A percentile compares a stretch with the other conserved stretches of the same genome.
Conservation (phyloP, 2,888 invertebrate species). For the Drosophila buzzatii region DNA sequence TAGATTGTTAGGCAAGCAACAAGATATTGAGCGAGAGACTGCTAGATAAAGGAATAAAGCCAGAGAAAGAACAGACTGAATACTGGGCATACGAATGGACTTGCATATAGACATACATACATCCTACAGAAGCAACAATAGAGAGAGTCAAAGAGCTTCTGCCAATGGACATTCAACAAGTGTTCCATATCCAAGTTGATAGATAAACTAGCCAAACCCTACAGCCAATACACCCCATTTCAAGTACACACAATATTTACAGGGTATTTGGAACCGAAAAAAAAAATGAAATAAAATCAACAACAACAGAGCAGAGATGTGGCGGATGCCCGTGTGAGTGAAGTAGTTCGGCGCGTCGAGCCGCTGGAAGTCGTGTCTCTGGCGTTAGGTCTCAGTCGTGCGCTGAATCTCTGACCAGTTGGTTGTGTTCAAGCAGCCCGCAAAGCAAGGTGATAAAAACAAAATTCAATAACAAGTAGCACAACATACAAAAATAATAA, state of each 20-base stretch:
- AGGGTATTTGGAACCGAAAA: conserved; percentile 3
- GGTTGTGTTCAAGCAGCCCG: conserved; percentile 48
- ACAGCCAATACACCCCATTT: neutral
- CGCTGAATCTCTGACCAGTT: conserved; percentile 64
- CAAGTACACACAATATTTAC: neutral
- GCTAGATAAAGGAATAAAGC: too few relatives aligned
- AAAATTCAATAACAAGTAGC: neutral
- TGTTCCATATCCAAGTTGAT: neutral
- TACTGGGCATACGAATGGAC: too few relatives aligned
- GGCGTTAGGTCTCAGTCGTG: conserved; percentile 63
- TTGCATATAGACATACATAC: too few relatives aligned
- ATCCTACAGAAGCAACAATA: too few relatives aligned
- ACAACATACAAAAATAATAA: conserved; percentile 47
- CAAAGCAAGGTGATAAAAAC: neutral
- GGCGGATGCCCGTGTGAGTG: conserved; percentile 32
- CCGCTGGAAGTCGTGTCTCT: conserved; percentile 22
- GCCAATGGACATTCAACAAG: neutral
- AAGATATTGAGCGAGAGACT: neutral
- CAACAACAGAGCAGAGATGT: conserved; percentile 20
- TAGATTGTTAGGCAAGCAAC: too few relatives aligned
- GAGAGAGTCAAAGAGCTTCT: too few relatives aligned
- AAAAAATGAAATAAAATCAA: conserved; percentile 6
- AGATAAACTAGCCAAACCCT: neutral
- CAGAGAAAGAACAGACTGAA: too few relatives aligned
- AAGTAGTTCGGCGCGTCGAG: conserved; percentile 1